Conservation (phyloP, 1,140 invertebrate species). For the Conus betulinus region DNA sequence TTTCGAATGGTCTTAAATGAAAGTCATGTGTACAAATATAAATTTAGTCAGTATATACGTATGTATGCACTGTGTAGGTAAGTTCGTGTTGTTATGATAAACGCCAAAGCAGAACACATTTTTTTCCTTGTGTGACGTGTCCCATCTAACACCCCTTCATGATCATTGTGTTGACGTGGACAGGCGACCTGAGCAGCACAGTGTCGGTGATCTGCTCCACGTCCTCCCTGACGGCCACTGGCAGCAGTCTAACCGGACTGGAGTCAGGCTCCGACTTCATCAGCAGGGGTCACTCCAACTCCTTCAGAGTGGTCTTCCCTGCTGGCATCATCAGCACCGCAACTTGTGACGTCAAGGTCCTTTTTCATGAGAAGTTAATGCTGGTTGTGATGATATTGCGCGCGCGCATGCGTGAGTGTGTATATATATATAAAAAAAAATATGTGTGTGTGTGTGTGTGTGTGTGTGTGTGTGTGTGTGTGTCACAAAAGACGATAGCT, state of each 20-base stretch:
- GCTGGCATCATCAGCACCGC: conserved; percentile 63
- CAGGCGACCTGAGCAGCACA: conserved; percentile 68
- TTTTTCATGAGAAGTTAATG: not conserved
- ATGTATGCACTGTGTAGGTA: too few relatives aligned
- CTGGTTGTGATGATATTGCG: not conserved
- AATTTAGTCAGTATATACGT: too few relatives aligned
- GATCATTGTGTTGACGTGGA: not conserved
- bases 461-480: conserved; percentile 17
- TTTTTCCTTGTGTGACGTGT: too few relatives aligned
- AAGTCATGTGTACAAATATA: too few relatives aligned
- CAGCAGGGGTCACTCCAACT: conserved; percentile 49
- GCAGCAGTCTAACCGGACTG: conserved; percentile 60
- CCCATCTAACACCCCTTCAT: not conserved
- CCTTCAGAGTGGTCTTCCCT: conserved; percentile 66
- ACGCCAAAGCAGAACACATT: too few relatives aligned
- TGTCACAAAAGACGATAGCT: not conserved
- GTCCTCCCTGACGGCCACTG: conserved; percentile 65
- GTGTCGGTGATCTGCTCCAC: conserved; percentile 72
- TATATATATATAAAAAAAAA: not conserved
- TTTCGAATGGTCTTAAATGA: too few relatives aligned
- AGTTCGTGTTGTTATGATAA: too few relatives aligned
- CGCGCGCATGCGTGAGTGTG: not conserved
- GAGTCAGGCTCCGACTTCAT: conserved; percentile 65
- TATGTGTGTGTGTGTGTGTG: conserved; percentile 22
- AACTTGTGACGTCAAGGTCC: conserved; percentile 71